Conservation (phyloP, 2,113 vertebrate genomes). For the Pyxicephalus adspersus region DNA sequence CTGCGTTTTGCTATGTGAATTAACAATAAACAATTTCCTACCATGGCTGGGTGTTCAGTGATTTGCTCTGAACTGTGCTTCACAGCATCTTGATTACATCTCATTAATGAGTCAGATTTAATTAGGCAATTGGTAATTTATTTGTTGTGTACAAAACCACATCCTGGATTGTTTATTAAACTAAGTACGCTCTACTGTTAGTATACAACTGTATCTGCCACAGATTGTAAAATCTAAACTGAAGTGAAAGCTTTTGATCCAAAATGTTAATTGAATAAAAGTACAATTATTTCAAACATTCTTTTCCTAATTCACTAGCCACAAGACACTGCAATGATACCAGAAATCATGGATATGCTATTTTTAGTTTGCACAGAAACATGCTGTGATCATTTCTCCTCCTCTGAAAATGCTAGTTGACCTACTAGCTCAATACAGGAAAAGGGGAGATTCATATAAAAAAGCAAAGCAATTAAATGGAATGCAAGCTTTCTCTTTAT, state of each 20-base stretch:
- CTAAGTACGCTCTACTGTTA: slow-evolving; percentile 12
- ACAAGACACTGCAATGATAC: no score
- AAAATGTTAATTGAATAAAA: neutral
- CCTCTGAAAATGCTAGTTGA: no score
- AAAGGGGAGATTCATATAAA: no score
- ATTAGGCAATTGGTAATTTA: slow-evolving; percentile 45
- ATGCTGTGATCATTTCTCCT: no score
- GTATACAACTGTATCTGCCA: slow-evolving; percentile 5
- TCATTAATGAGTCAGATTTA: slow-evolving; percentile 46
- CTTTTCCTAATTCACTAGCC: no score
- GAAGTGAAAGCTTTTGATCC: neutral
- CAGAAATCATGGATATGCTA: no score
- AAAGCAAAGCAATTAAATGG: no score
- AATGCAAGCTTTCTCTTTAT: no score
- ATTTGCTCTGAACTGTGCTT: slow-evolving; percentile 8
- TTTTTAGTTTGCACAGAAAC: no score
- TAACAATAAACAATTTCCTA: slow-evolving; percentile 4
- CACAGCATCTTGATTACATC: slow-evolving; percentile 26
- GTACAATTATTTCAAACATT: no score
- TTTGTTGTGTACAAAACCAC: slow-evolving; percentile 34
- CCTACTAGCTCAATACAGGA: no score
- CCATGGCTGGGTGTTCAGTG: neutral
- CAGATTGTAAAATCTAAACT: neutral
- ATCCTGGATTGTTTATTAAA: slow-evolving; percentile 47
- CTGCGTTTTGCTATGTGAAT: neutral